phyloP scores from a whole-genome alignment of 1,140 invertebrate genomes.

The Rhynchophorus ferrugineus region DNA sequence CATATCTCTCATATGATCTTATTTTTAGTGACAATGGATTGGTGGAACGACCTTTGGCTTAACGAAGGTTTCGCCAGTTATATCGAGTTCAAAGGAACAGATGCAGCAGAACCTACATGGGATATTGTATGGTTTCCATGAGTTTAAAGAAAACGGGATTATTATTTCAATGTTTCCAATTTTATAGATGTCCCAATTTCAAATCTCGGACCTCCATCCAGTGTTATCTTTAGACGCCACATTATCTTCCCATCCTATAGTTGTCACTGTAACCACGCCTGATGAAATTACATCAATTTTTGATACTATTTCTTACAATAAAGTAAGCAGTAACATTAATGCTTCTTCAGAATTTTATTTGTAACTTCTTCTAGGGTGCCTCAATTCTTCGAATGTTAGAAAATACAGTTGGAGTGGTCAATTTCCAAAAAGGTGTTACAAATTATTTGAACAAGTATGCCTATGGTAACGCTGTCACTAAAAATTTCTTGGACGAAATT shows the following conservation, averaged over 20 bases:
- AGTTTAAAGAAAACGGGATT: conserved; percentile 1
- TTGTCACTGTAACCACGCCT: conserved; percentile 72
- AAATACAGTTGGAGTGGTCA: conserved; percentile 66
- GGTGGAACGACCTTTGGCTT: conserved; percentile 91
- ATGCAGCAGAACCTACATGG: conserved; percentile 70
- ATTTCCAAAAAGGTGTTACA: conserved; percentile 65
- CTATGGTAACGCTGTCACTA: conserved; percentile 71
- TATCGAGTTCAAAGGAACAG: conserved; percentile 72
- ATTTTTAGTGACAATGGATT: conserved; percentile 85
- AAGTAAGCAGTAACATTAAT: conserved; percentile 49
- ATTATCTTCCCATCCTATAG: conserved; percentile 79
- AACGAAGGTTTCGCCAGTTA: conserved; percentile 89
- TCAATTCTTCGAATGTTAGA: conserved; percentile 87
- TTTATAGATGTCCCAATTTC: conserved; percentile 53
- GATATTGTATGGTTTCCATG: conserved; percentile 57
- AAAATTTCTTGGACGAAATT: conserved; percentile 65
- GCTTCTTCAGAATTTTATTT: background rate
- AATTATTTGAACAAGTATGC: conserved; percentile 64
- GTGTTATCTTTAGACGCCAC: conserved; percentile 73
- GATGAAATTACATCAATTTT: conserved; percentile 90
- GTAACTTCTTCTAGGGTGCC: conserved; percentile 56
- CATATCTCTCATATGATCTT: too few relatives aligned
- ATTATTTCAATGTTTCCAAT: conserved; percentile 2
- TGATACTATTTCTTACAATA: conserved; percentile 86
- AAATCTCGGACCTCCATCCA: conserved; percentile 60